A percentile compares a stretch with the other conserved stretches of the same genome.
These are phyloP conservation scores for Latrodectus elegans DNA, from an alignment of 2,888 invertebrate species.

Conservation along the genomic window DNA sequence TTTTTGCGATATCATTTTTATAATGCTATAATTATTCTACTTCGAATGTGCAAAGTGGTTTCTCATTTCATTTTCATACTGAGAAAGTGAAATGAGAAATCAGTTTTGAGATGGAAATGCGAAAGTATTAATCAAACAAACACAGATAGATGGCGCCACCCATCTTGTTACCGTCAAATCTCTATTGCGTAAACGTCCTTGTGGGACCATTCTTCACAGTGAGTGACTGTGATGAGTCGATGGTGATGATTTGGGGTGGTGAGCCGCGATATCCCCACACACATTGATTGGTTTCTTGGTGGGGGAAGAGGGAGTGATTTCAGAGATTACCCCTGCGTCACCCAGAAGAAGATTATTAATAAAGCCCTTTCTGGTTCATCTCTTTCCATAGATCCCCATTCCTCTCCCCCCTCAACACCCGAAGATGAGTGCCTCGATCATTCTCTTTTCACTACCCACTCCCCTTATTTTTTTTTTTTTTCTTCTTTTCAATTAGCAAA, in stretches of 20 bases:
- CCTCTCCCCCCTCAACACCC: neutral
- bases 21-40: no score
- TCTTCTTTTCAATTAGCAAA: slow-evolving; percentile 67
- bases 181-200: neutral
- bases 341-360: slow-evolving; percentile 57
- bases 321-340: slow-evolving; percentile 43
- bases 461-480: slow-evolving; percentile 12
- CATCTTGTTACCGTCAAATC: neutral
- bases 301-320: slow-evolving; percentile 8
- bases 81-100: no score
- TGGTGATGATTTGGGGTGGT: slow-evolving; percentile 12
- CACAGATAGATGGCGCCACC: slow-evolving; percentile 18
- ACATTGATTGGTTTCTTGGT: slow-evolving; percentile 29
- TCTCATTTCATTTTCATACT: no score
- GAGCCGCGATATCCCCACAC: neutral
- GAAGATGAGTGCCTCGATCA: slow-evolving; percentile 15
- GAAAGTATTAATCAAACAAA: neutral
- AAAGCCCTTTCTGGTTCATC: slow-evolving; percentile 21
- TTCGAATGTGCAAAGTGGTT: no score
- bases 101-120: no score
- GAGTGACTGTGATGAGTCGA: slow-evolving; percentile 7
- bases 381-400: slow-evolving; percentile 2
- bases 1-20: no score
- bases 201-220: neutral
- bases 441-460: neutral